Evolutionary conservation across 1,140 invertebrate genomes (phyloP), one percentile per base, ranked within the genome.

Genomic region (Muscidifurax raptorellus): DNA sequence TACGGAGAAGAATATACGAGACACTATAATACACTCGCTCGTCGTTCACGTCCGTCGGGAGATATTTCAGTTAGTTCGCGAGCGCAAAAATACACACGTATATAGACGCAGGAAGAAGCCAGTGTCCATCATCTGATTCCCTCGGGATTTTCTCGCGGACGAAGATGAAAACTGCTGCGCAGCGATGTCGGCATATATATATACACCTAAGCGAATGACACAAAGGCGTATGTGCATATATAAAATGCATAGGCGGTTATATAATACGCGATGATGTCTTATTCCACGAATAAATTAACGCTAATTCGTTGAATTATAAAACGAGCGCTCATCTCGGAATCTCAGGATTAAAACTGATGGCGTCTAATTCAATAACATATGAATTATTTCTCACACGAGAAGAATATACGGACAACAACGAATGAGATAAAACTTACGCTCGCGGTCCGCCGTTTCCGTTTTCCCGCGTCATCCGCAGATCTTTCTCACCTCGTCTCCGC

Each of bases 361-460:
- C 36, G 36, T 40, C 36, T 10, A 10, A 40, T 10, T 40, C 9
- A 6, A 9, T n/a, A n/a, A n/a, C n/a, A n/a, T 10, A 10, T 40
- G 36, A 40, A 40, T 40, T 40, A 40, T 40, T 40, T 40, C 36
- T 40, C 36, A 40, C 36, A 40, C 36, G 6, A 6, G 9, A 40
- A 12, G 36, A 40, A 12, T 0, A 40, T 9, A 9, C 36, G 32
- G 5, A 32, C 32, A 6, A 32, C 32, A 32, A 40, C 36, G 36
- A 40, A 40, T n/a, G n/a, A 40, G 9, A 36, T 36, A 36, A 40
- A 40, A 40, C 36, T 12, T 32, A 2, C 9, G 0, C n/a, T n/a
- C n/a, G 36, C 36, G 36, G 36, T 36, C 5, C 87, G 87, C 90
- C 89, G 89, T 89, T 90, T 90, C 87, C 90, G 90, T 88, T 89